Evolutionary conservation across 2,797 vertebrate species (phyloP), one percentile per base, ranked within the genome.

Genomic region (Crenuchus spilurus): DNA sequence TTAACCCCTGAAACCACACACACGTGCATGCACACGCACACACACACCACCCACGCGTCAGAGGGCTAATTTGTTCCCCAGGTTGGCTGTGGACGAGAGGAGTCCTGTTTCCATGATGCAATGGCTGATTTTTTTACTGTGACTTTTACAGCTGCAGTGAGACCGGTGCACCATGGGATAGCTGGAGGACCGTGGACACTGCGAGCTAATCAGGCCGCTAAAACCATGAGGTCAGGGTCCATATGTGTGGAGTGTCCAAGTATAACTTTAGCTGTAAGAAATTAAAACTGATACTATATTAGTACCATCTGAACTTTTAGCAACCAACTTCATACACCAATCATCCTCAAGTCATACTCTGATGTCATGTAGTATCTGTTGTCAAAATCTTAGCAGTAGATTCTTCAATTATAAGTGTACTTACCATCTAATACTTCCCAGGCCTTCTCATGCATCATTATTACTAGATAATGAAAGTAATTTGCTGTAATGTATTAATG

Each of bases 51-150:
- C 55, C 33, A 71, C 79, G 44, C 84, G 82, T 76, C 30, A 31
- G 30, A 72, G 54, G 44, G 48, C 28, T 93, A 90, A 92, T 91
- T 90, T 87, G 86, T 92, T 92, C 88, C 85, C 89, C 91, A 91
- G 91, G 89, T 87, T 90, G 83, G 75, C 84, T 83, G 78, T 71
- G 65, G n/a, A 37, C 55, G 77, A 77, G 70, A 63, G 26, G 61
- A 74, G 67, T 83, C 72, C 37, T 83, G 74, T 84, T 90, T 87
- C 87, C 83, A 85, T 86, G 80, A 89, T 84, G 79, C 83, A 85
- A 81, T 64, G 52, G 65, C 70, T 39, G 68, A 76, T 84, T 88
- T 64, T 51, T 81, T 91, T 84, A 87, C 80, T 35, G 70, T 69
- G 72, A 88, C 78, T 83, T 89, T 89, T 88, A 88, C 82, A 78